Conservation (phyloP, 2,888 invertebrate genomes). For the Chymomyza fuscimana region DNA sequence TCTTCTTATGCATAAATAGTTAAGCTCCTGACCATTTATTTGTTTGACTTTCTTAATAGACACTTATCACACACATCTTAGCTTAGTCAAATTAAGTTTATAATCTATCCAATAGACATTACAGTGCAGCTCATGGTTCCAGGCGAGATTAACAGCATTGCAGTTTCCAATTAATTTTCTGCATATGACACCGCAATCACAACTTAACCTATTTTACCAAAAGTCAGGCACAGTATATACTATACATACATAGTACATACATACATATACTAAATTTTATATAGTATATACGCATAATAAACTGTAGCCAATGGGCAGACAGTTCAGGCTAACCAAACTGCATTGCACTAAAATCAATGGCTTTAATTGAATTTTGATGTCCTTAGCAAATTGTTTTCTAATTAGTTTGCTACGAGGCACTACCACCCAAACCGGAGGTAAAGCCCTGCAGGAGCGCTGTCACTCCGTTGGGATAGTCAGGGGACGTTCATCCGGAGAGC, state of each 20-base stretch:
- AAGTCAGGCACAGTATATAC: not conserved
- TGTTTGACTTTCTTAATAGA: not conserved
- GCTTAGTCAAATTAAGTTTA: not conserved
- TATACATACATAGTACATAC: not conserved
- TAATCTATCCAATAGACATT: not conserved
- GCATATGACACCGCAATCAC: slow-evolving; percentile 70
- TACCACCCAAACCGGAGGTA: not conserved
- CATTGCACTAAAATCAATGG: slow-evolving; percentile 69
- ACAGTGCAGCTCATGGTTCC: not conserved
- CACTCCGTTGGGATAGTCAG: slow-evolving; percentile 20
- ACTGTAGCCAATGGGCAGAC: slow-evolving; percentile 56
- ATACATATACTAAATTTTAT: not conserved
- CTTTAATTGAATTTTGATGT: slow-evolving; percentile 74
- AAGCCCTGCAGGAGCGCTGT: not conserved
- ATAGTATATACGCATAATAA: slow-evolving; percentile 50
- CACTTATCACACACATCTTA: not conserved
- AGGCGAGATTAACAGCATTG: slow-evolving; percentile 64
- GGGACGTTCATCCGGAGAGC: slow-evolving; percentile 29
- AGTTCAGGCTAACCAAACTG: slow-evolving; percentile 24
- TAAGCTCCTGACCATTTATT: not conserved
- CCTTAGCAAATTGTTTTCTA: slow-evolving; percentile 74
- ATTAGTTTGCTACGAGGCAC: slow-evolving; percentile 55
- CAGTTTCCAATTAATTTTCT: slow-evolving; percentile 70
- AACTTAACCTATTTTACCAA: slow-evolving; percentile 61
- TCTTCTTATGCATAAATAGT: not conserved